Evolutionary conservation across 2,113 vertebrate genomes (phyloP).

Genomic region (Tetrax tetrax): DNA sequence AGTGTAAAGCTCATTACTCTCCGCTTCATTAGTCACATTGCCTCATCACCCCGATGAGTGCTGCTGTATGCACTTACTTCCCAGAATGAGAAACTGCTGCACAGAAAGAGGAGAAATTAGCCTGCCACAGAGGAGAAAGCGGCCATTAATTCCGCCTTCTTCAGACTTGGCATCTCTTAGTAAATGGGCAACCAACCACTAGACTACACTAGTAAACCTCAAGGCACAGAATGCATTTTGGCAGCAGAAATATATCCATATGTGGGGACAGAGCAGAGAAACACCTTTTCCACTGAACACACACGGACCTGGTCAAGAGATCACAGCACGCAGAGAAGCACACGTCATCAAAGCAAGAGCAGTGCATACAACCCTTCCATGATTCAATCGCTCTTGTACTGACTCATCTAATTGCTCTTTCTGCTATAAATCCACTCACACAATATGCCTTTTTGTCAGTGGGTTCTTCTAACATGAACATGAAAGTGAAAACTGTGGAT

Average conservation of each 20-base stretch:
- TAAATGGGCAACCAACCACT: neutral
- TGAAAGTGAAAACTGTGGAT: neutral
- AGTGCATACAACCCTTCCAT: neutral
- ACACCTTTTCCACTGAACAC: neutral
- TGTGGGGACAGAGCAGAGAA: neutral
- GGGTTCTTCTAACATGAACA: neutral
- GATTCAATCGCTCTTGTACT: accelerated
- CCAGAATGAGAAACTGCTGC: neutral
- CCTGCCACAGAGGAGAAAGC: neutral
- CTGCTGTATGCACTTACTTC: neutral
- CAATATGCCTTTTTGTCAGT: neutral
- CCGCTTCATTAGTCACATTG: neutral
- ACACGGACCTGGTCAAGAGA: neutral
- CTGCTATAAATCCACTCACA: neutral
- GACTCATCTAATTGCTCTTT: neutral
- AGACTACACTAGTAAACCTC: neutral
- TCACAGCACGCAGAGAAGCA: neutral
- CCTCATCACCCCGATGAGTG: neutral
- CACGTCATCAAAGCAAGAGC: neutral
- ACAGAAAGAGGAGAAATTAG: neutral
- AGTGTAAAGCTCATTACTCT: neutral
- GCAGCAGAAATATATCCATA: neutral
- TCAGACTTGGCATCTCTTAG: neutral
- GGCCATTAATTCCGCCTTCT: neutral
- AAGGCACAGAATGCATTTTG: neutral